Evolutionary conservation across 2,888 invertebrate genomes (phyloP), one percentile per base, ranked within the genome.

Genomic region (Platycheirus rosarum): DNA sequence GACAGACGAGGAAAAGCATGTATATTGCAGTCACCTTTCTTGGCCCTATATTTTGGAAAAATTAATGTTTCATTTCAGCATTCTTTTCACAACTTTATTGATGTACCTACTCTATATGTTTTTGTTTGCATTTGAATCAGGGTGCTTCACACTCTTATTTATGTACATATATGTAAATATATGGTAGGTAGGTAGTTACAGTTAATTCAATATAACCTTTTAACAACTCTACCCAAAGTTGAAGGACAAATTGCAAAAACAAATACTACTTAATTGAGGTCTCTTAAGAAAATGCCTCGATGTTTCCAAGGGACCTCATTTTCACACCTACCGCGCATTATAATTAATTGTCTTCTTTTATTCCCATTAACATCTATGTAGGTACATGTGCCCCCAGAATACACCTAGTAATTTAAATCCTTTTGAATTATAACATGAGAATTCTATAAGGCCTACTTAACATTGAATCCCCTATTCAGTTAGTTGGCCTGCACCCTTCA

Each of bases 281-380:
- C 29, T 32, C 5, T 8, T 32, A 8, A 32, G 1, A 32, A 32
- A 13, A n/a, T 51, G 40, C 18, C n/a, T 26, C 6, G 4, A 26
- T 46, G 26, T 16, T 46, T 46, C 65, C 29, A 14, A 35, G 71
- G 53, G 55, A 32, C 48, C 11, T 37, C 42, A 60, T 23, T 20
- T 69, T 69, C 69, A 62, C 75, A 53, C 68, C 68, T 68, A 23
- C 26, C 51, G 13, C 32, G 37, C 40, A 57, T 49, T 23, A 51
- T 14, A 55, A 29, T 40, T 57, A 74, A 73, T 55, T 55, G 37
- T 55, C 14, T 51, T n/a, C 32, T 32, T 51, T 51, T 51, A 0
- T 29, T 9, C 2, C 11, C n/a, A n/a, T n/a, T 18, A 1, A 51
- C 9, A 7, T 8, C 29, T 32, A 32, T 6, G 1, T 8, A 32